Percentiles rank a stretch among this genome's conserved stretches.
phyloP scores from a whole-genome alignment of 53 echinoderm and acorn worm species.

The Echinometra lucunter region DNA sequence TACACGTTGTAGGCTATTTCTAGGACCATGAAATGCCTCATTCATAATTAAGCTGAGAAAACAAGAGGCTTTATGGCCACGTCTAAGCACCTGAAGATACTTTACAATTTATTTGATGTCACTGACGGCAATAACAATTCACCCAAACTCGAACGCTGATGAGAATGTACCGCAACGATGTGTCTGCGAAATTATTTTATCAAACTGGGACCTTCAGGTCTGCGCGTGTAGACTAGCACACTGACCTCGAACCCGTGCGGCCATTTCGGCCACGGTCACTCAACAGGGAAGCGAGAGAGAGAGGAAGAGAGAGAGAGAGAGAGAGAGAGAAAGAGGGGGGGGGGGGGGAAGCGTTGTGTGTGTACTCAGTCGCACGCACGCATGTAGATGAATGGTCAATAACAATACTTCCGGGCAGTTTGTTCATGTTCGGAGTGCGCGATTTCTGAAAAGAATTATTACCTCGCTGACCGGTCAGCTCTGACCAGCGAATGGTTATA shows the following conservation, averaged over 20 bases:
- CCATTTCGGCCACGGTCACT: constrained; percentile 58
- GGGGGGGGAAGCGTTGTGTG: constrained; percentile 16
- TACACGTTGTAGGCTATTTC: constrained; percentile 8
- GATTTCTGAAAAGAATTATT: constrained; percentile 30
- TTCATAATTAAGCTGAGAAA: no score
- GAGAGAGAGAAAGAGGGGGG: constrained; percentile 48
- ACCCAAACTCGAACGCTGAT: background rate
- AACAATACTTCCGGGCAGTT: constrained; percentile 65
- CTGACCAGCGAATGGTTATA: constrained; percentile 38
- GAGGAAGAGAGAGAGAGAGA: constrained; percentile 49
- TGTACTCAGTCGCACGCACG: constrained; percentile 1
- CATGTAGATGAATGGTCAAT: constrained; percentile 36
- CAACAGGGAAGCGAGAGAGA: constrained; percentile 30
- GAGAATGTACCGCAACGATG: background rate
- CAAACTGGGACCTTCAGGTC: no score
- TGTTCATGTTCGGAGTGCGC: constrained; percentile 54
- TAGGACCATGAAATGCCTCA: background rate
- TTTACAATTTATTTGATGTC: background rate
- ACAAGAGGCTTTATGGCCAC: background rate
- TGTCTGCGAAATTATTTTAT: background rate
- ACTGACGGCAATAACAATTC: background rate
- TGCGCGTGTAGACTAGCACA: background rate
- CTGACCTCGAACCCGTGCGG: constrained; percentile 44
- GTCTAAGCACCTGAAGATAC: background rate
- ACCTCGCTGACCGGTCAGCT: constrained; percentile 26